Conservation (phyloP, 2,113 vertebrate species). For the Carassius carassius region DNA sequence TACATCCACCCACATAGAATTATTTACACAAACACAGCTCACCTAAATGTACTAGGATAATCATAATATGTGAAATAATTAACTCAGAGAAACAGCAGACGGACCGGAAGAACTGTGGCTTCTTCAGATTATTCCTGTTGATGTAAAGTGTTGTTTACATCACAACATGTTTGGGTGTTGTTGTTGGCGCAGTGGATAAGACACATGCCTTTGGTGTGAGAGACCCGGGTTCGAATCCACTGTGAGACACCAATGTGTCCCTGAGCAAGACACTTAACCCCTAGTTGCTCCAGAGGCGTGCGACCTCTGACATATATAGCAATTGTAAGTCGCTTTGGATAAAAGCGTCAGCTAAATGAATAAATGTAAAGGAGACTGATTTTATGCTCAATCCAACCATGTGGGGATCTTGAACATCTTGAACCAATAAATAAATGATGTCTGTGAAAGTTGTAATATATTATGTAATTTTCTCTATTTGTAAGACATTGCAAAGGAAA, state of each 20-base stretch:
- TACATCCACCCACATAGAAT: background rate
- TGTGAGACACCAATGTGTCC: no score
- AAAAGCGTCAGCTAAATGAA: no score
- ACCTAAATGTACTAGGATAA: slow-evolving; percentile 20
- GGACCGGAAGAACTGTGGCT: background rate
- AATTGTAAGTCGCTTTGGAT: no score
- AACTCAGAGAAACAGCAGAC: background rate
- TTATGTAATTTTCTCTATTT: slow-evolving; percentile 45
- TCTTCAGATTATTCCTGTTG: background rate
- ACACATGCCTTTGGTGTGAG: no score
- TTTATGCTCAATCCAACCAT: background rate
- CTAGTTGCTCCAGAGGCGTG: no score
- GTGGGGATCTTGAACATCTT: slow-evolving; percentile 47
- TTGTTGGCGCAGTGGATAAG: no score
- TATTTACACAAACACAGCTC: slow-evolving; percentile 5
- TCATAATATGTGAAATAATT: background rate
- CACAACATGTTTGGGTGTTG: no score
- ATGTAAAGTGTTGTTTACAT: no score
- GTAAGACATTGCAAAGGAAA: slow-evolving; percentile 32
- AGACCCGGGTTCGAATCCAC: no score
- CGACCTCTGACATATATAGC: no score
- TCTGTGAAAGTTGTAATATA: slow-evolving; percentile 25
- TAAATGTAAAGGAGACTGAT: background rate
- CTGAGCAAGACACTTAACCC: no score
- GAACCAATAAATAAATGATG: slow-evolving; percentile 47